Percentiles rank a stretch among this genome's conserved stretches.
Evolutionary conservation across 2,888 invertebrate species (phyloP).

Genomic region (Bombylius major): DNA sequence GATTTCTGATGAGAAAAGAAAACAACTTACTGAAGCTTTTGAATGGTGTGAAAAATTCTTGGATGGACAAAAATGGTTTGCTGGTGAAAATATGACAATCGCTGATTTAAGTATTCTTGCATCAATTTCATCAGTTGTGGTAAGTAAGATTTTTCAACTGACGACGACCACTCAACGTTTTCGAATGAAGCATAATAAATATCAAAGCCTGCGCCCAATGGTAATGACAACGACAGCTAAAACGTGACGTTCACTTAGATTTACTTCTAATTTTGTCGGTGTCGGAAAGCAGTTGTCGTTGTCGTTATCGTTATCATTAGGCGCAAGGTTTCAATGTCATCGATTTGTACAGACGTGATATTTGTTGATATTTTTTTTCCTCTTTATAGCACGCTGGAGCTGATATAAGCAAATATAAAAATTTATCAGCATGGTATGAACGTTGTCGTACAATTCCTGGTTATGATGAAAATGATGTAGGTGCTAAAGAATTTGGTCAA

Average conservation of each 20-base stretch:
- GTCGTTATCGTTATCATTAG: too few species aligned
- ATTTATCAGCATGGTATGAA: slow-evolving; percentile 40
- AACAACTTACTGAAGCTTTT: slow-evolving; percentile 45
- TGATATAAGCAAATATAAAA: slow-evolving; percentile 11
- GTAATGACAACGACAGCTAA: too few species aligned
- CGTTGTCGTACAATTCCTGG: slow-evolving; percentile 45
- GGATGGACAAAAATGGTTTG: slow-evolving; percentile 30
- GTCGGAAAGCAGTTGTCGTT: too few species aligned
- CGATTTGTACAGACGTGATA: neutral
- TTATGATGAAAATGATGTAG: slow-evolving; percentile 45
- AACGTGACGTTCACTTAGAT: too few species aligned
- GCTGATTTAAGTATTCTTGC: slow-evolving; percentile 37
- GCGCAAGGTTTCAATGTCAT: too few species aligned
- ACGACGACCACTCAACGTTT: too few species aligned
- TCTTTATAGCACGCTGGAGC: slow-evolving; percentile 13
- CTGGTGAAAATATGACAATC: slow-evolving; percentile 35
- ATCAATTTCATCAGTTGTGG: slow-evolving; percentile 33
- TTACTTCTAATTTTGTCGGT: too few species aligned
- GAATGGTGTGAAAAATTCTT: slow-evolving; percentile 32
- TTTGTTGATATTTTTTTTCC: neutral
- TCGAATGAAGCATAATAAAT: too few species aligned
- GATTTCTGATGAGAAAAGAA: slow-evolving; percentile 41
- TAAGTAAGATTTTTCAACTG: too few species aligned
- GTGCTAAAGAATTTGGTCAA: slow-evolving; percentile 45
- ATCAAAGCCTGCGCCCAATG: too few species aligned